Evolutionary conservation across 2,888 invertebrate species (phyloP).

Genomic region (Danaus chrysippus): DNA sequence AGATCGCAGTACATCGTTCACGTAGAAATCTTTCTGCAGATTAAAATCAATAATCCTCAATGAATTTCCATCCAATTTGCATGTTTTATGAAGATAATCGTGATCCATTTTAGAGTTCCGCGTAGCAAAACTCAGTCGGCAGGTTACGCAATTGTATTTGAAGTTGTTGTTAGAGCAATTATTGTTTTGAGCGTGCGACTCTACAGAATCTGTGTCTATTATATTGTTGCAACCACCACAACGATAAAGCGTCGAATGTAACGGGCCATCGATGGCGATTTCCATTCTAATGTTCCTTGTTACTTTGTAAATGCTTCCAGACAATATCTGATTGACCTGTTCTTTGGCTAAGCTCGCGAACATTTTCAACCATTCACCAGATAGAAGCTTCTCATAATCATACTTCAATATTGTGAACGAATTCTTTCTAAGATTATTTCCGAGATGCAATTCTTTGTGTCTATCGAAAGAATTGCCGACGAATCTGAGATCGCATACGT

Average conservation of each 20-base stretch:
- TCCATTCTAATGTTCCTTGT: constrained; percentile 39
- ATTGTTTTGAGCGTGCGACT: constrained; percentile 28
- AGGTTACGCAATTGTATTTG: constrained; percentile 20
- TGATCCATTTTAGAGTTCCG: constrained; percentile 29
- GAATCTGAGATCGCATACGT: constrained; percentile 46
- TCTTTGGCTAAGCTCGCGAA: constrained; percentile 40
- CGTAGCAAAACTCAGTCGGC: constrained; percentile 28
- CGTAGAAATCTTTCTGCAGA: constrained; percentile 19
- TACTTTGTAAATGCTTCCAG: constrained; percentile 41
- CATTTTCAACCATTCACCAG: constrained; percentile 43
- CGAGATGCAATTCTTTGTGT: constrained; percentile 36
- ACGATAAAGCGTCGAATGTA: constrained; percentile 41
- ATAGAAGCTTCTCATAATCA: constrained; percentile 39
- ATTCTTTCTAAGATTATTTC: constrained; percentile 18
- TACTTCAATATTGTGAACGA: constrained; percentile 47
- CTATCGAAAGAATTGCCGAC: constrained; percentile 39
- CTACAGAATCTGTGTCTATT: constrained; percentile 22
- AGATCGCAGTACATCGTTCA: constrained; percentile 26
- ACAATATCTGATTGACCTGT: constrained; percentile 40
- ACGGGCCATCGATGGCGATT: constrained; percentile 38
- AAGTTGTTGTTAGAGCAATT: constrained; percentile 17
- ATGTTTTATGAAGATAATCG: constrained; percentile 28
- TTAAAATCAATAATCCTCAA: constrained; percentile 37
- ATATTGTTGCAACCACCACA: constrained; percentile 41
- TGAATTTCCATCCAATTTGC: constrained; percentile 15